A percentile compares a stretch with the other conserved stretches of the same genome.
phyloP scores from a whole-genome alignment of 2,797 vertebrate genomes.

The Anas flavirostris region DNA sequence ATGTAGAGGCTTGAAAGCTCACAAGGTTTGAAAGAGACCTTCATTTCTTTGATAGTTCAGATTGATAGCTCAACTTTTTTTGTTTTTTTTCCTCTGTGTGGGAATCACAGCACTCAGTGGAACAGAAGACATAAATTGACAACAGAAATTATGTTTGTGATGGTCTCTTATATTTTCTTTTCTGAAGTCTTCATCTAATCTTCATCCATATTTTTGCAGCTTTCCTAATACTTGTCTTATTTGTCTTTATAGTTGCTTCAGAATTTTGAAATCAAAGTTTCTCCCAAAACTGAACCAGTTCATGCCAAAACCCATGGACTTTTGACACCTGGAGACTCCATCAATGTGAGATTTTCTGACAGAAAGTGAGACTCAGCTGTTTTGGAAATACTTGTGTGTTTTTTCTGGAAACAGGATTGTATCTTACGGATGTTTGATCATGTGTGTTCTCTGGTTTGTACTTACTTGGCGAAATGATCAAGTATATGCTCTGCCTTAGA shows the following conservation, averaged over 20 bases:
- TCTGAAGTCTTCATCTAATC: neutral
- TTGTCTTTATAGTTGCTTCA: slow-evolving; percentile 86
- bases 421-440: neutral
- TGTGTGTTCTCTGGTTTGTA: neutral
- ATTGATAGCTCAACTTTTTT: neutral
- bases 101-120: neutral
- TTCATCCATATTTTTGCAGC: neutral
- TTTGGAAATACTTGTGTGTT: neutral
- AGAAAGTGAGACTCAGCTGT: slow-evolving; percentile 66
- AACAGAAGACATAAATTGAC: neutral
- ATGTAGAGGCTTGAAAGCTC: neutral
- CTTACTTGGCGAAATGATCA: neutral
- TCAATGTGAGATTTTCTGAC: slow-evolving; percentile 86
- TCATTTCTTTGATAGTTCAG: neutral
- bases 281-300: slow-evolving; percentile 79
- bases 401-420: slow-evolving; percentile 4
- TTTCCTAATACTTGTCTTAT: slow-evolving; percentile 20
- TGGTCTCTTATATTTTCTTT: neutral
- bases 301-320: slow-evolving; percentile 89
- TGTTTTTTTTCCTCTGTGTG: neutral
- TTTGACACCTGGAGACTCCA: slow-evolving; percentile 83
- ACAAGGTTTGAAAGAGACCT: neutral
- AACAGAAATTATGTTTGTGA: neutral
- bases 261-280: slow-evolving; percentile 84
- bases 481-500: neutral